Evolutionary conservation across 2,888 invertebrate genomes (phyloP), one percentile per base, ranked within the genome.

Genomic region (Drepana falcataria): DNA sequence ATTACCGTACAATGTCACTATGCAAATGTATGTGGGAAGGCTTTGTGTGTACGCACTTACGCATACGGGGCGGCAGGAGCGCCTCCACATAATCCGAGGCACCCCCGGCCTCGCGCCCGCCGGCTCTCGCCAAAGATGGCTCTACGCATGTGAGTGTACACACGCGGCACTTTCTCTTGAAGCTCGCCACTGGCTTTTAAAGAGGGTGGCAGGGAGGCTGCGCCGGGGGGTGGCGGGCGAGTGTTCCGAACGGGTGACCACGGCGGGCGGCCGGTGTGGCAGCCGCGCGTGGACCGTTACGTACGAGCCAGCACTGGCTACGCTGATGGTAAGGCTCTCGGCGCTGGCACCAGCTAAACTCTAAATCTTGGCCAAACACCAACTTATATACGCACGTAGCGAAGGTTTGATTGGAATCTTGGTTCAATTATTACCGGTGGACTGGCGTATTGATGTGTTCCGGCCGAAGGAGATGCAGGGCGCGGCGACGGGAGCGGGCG

Each of bases 141-240:
- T 81, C 74, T 87, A 87, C 86, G 87, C 81, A 87, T 89, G 90
- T 89, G 88, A 85, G 88, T 77, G 83, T 87, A 86, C 86, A 87
- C 83, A 90, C 87, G 88, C 85, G 90, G 91, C 91, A 91, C 90
- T 92, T 92, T 91, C 92, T 92, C 92, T 92, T 89, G 90, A 88
- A 92, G 91, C 92, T 91, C 91, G 91, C 91, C 91, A 90, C 87
- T 91, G 92, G 91, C 91, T 91, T 92, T 91, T 90, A 89, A 91
- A 89, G 88, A 85, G 89, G 90, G 87, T 81, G 88, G 84, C 69
- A 75, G 81, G 81, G 75, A 76, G 74, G 60, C 73, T 67, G 66
- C 66, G n/a, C n/a, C n/a, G n/a, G n/a, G n/a, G n/a, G 72, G 75
- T 69, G 74, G 69, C 65, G 80, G 82, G 83, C 78, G 76, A 69